These are phyloP conservation scores for Meliscaeva auricollis DNA, from an alignment of 2,888 invertebrate genomes.

Conservation along the genomic window DNA sequence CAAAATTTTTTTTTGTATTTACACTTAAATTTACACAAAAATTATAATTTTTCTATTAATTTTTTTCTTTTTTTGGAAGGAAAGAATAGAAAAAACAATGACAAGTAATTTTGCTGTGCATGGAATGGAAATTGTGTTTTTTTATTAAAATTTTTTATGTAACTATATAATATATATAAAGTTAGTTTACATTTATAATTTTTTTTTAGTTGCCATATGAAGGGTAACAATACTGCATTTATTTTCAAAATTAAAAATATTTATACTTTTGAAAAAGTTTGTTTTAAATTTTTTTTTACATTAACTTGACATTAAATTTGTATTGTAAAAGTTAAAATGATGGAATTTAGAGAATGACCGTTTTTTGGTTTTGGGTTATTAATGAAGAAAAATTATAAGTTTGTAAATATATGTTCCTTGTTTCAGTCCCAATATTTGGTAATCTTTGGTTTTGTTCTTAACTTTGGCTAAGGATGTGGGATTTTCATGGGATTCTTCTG, in stretches of 20 bases:
- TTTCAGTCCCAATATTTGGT: slow-evolving; percentile 56
- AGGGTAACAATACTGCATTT: slow-evolving; percentile 75
- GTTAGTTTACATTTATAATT: slow-evolving; percentile 39
- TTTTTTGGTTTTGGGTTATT: not conserved
- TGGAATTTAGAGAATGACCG: not conserved
- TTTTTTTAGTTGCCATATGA: slow-evolving; percentile 61
- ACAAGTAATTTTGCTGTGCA: slow-evolving; percentile 60
- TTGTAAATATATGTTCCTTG: slow-evolving; percentile 21
- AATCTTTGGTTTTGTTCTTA: not conserved
- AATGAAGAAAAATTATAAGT: too few relatives aligned
- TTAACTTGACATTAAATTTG: too few relatives aligned
- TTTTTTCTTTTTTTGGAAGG: slow-evolving; percentile 2
- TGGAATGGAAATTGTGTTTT: slow-evolving; percentile 61
- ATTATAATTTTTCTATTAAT: slow-evolving; percentile 21
- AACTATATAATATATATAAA: slow-evolving; percentile 46
- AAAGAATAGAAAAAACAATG: slow-evolving; percentile 27
- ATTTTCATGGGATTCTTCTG: not conserved
- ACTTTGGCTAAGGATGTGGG: slow-evolving; percentile 6
- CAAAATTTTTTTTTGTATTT: slow-evolving; percentile 48
- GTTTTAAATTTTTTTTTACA: slow-evolving; percentile 7
- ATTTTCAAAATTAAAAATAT: slow-evolving; percentile 35
- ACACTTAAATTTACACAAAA: slow-evolving; percentile 61
- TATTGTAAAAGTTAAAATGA: slow-evolving; percentile 6
- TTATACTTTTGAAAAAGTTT: slow-evolving; percentile 14
- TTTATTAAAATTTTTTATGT: slow-evolving; percentile 46